A percentile compares a stretch with the other conserved stretches of the same genome.
phyloP scores from a whole-genome alignment of 2,797 vertebrate species.

The Hemitrygon akajei region DNA sequence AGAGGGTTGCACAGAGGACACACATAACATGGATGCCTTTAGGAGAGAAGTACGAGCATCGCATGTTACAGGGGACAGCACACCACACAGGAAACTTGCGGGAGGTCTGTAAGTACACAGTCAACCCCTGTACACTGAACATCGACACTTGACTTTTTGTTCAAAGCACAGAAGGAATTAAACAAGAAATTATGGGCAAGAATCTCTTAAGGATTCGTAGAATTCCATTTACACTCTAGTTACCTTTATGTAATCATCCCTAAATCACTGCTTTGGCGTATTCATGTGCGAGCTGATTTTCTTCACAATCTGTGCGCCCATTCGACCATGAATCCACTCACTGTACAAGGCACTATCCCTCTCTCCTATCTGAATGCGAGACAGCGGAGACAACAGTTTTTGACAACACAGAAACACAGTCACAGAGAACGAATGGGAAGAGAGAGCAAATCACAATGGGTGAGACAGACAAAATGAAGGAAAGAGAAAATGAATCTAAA shows the following conservation, averaged over 20 bases:
- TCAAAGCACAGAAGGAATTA: neutral
- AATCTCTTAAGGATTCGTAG: neutral
- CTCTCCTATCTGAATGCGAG: neutral
- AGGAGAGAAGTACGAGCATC: neutral
- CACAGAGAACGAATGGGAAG: constrained; percentile 25
- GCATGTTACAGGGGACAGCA: neutral
- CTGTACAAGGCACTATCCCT: constrained; percentile 18
- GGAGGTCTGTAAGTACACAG: neutral
- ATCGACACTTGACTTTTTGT: neutral
- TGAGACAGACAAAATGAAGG: constrained; percentile 7
- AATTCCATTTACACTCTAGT: neutral
- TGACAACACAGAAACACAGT: neutral
- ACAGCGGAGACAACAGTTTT: neutral
- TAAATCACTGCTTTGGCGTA: constrained; percentile 13
- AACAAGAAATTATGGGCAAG: neutral
- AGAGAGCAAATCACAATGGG: constrained; percentile 12
- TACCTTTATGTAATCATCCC: constrained; percentile 14
- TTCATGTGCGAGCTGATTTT: neutral
- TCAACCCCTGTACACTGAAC: neutral
- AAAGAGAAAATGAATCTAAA: constrained; percentile 11
- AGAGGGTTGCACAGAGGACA: neutral
- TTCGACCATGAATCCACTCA: constrained; percentile 31
- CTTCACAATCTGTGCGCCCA: constrained; percentile 32
- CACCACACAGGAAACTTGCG: neutral
- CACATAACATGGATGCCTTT: neutral